Base-by-base conservation (phyloP, 1,140 invertebrate species). In the Achatina immaculata region DNA sequence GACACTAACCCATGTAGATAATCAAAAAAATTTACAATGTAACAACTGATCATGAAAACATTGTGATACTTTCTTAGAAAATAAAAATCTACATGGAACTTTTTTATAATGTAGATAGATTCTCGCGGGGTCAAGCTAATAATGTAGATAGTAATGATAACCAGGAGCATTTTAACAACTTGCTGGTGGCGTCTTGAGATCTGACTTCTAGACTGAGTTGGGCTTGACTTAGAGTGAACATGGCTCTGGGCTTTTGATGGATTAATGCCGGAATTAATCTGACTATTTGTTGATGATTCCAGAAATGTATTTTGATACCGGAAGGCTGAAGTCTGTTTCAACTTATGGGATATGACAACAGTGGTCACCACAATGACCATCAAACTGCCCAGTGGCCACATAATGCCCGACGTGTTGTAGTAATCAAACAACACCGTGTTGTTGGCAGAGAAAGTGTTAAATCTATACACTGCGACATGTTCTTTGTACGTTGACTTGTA, bases 331-430 rank as follows among this genome's bases (percentile, higher is more conserved):
- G 36, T 16, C 36, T 75, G n/a, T 34, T 36, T 58, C 0, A 77
- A 31, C 3, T 65, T 2, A 31, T 62, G 19, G 31, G 34, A 19
- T 6, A 77, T 77, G 21, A 77, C 40, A 21, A 65, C 3, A 0
- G 74, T 77, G 4, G 51, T 24, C 3, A 42, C 38, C 6, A 65
- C 19, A 28, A 77, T 77, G 16, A 77, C 55, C 3, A 36, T 6
- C 21, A 65, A 31, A 38, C 51, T 42, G 14, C 34, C 38, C 43
- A 40, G 4, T 1, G 74, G 74, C 74, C 51, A 77, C 2, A 65
- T 16, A 28, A 77, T 77, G 14, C 74, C 74, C 19, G 51, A 77
- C 21, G 38, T 24, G 31, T 77, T 77, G 55, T 77, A 77, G 36
- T 65, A 65, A 2, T 36, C 2, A 51, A 77, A 77, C 19, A 77